These are phyloP conservation scores for Oscheius sp. DNA, from an alignment of 2,888 invertebrate species.

Conservation along the genomic window DNA sequence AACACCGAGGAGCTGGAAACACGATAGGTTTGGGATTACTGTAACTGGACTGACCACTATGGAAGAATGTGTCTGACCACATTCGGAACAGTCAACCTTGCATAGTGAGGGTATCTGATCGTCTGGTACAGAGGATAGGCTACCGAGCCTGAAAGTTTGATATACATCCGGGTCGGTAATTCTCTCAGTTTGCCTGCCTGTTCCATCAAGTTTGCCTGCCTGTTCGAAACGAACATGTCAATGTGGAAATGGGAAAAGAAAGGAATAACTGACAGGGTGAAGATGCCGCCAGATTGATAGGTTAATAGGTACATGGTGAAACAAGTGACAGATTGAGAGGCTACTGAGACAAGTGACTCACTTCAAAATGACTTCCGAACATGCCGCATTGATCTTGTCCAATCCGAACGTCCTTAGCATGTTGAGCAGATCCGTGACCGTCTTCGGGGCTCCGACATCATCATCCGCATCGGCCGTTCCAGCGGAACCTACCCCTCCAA, in stretches of 20 bases:
- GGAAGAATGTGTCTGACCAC: conserved; percentile 48
- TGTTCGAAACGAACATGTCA: too few relatives aligned
- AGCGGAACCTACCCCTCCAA: background rate
- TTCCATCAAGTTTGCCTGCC: too few relatives aligned
- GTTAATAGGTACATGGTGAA: too few relatives aligned
- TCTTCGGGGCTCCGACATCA: conserved; percentile 17
- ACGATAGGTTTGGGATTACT: background rate
- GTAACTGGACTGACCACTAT: conserved; percentile 22
- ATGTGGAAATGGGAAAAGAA: background rate
- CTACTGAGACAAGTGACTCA: background rate
- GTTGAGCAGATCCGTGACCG: conserved; percentile 23
- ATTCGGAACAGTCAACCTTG: conserved; percentile 45
- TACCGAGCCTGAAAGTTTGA: conserved; percentile 20
- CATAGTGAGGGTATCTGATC: conserved; percentile 22
- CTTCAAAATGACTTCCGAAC: conserved; percentile 31
- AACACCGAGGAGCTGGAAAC: conserved; percentile 43
- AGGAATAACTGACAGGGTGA: background rate
- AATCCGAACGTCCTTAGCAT: conserved; percentile 39
- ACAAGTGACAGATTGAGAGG: too few relatives aligned
- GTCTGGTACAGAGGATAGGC: conserved; percentile 17
- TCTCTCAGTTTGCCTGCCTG: background rate
- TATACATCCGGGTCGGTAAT: background rate
- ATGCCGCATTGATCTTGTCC: conserved; percentile 25
- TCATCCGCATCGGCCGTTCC: conserved; percentile 18
- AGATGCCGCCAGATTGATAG: too few relatives aligned